Evolutionary conservation across 2,888 invertebrate genomes (phyloP).

Genomic region (Drosophila nr. medialis): DNA sequence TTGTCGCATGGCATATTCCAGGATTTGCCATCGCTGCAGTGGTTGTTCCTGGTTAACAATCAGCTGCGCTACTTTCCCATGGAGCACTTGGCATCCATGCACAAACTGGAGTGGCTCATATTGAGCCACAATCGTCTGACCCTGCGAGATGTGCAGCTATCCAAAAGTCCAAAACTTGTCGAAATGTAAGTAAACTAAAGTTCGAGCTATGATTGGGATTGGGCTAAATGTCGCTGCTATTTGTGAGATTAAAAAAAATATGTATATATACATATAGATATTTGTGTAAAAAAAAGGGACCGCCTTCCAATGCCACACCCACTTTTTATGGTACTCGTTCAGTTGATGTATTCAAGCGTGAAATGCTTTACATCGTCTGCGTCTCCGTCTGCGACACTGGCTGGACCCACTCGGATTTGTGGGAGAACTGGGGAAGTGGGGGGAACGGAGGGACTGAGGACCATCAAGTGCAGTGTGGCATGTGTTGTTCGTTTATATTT

Average conservation of each 20-base stretch:
- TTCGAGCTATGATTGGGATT: background rate
- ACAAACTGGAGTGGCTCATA: slow-evolving; percentile 84
- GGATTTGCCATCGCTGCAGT: slow-evolving; percentile 84
- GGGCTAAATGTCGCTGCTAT: slow-evolving; percentile 52
- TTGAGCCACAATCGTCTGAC: slow-evolving; percentile 86
- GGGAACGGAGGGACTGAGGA: background rate
- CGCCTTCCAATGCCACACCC: slow-evolving; percentile 11
- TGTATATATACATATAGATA: background rate
- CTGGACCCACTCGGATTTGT: slow-evolving; percentile 19
- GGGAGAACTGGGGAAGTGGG: background rate
- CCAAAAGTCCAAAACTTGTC: slow-evolving; percentile 84
- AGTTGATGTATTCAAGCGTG: slow-evolving; percentile 72
- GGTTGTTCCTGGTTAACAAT: slow-evolving; percentile 85
- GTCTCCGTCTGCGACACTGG: slow-evolving; percentile 34
- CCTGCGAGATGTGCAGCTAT: slow-evolving; percentile 84
- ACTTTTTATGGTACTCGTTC: slow-evolving; percentile 46
- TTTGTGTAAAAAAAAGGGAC: slow-evolving; percentile 11
- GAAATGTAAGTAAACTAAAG: slow-evolving; percentile 85
- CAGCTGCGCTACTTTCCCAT: slow-evolving; percentile 84
- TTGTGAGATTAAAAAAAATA: slow-evolving; percentile 66
- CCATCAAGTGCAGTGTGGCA: slow-evolving; percentile 59
- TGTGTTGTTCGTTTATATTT: slow-evolving; percentile 30
- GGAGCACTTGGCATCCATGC: slow-evolving; percentile 84
- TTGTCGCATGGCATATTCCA: slow-evolving; percentile 84
- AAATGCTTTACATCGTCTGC: slow-evolving; percentile 71